A percentile compares a stretch with the other conserved stretches of the same genome.
Evolutionary conservation across 2,113 vertebrate species (phyloP).

Genomic region (Pungitius pungitius): DNA sequence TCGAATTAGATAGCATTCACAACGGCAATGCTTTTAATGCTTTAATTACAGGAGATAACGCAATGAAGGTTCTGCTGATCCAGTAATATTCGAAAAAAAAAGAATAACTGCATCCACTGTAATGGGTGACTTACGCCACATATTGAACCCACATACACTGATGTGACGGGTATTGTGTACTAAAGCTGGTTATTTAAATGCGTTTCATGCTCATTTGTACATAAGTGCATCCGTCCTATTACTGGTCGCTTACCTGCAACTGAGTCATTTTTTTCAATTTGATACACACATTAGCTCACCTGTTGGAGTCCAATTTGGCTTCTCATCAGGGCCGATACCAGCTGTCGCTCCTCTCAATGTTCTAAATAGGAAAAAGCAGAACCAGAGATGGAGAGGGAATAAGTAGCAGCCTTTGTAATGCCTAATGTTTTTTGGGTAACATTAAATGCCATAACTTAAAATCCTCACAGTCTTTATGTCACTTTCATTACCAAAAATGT

Average conservation of each 20-base stretch:
- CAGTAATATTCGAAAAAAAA: conserved; percentile 2
- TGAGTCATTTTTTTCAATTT: background rate
- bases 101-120: background rate
- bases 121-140: background rate
- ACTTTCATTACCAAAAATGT: too few relatives aligned
- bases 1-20: conserved; percentile 11
- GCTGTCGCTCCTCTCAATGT: background rate
- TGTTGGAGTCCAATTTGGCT: background rate
- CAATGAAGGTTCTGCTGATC: conserved; percentile 9
- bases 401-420: background rate
- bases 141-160: background rate
- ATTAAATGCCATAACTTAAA: too few relatives aligned
- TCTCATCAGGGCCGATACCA: background rate
- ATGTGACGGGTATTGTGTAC: background rate
- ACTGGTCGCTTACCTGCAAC: background rate
- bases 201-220: background rate
- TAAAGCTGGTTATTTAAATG: background rate
- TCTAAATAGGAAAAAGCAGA: background rate
- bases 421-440: background rate
- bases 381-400: background rate
- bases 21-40: conserved; percentile 10
- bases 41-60: conserved; percentile 8
- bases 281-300: background rate
- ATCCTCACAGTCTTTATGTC: too few relatives aligned
- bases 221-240: too few relatives aligned